phyloP scores from a whole-genome alignment of 2,797 vertebrate species.

The Gallinago stenura region DNA sequence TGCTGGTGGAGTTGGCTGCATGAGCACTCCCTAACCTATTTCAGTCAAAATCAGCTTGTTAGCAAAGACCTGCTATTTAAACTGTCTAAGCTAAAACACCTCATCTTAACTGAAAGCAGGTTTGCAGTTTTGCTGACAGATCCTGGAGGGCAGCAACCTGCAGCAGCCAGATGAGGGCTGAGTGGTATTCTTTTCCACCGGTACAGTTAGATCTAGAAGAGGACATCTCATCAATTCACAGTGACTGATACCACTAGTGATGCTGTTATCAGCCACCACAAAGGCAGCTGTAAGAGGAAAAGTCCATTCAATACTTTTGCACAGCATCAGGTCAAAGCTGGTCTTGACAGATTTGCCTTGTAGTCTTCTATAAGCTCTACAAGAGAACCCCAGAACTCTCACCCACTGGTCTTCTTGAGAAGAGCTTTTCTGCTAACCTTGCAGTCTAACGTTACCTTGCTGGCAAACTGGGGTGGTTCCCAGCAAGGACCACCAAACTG shows the following conservation, averaged over 20 bases:
- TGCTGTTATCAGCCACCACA: not conserved
- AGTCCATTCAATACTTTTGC: not conserved
- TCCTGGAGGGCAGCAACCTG: slow-evolving; percentile 66
- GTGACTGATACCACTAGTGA: not conserved
- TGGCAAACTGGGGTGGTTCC: not conserved
- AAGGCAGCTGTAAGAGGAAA: not conserved
- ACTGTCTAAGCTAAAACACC: slow-evolving; percentile 53
- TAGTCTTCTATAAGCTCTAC: not conserved
- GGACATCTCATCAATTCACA: not conserved
- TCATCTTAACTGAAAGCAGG: slow-evolving; percentile 53
- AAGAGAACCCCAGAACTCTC: not conserved
- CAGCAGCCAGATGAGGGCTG: not conserved
- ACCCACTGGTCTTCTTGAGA: rapidly evolving
- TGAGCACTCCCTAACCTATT: not conserved
- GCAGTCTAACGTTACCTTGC: not conserved
- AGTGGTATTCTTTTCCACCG: not conserved
- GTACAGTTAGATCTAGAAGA: not conserved
- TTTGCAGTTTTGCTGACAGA: slow-evolving; percentile 62
- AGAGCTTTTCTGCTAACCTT: not conserved
- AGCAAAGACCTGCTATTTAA: slow-evolving; percentile 67
- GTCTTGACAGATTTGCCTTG: not conserved
- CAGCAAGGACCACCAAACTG: not conserved
- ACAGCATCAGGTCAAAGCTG: not conserved
- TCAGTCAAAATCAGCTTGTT: slow-evolving; percentile 69
- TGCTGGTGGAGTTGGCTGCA: slow-evolving; percentile 4